phyloP scores from a whole-genome alignment of 2,113 vertebrate genomes.

The Gadus chalcogrammus region DNA sequence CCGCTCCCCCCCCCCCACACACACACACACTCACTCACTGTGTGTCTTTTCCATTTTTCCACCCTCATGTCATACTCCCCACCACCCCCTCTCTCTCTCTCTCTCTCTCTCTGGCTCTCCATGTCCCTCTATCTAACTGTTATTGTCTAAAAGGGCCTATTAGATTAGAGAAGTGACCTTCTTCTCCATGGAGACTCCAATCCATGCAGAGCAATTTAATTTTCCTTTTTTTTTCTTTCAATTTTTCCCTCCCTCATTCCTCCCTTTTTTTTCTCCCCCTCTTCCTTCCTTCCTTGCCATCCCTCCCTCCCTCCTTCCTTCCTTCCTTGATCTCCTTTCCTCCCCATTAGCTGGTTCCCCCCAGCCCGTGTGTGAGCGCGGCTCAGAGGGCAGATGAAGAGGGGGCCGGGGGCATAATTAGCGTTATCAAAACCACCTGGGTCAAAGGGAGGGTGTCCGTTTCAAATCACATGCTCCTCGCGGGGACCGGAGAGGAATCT shows the following conservation, averaged over 20 bases:
- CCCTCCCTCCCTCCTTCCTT: background rate
- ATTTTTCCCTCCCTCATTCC: background rate
- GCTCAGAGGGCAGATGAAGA: slow-evolving; percentile 55
- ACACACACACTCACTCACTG: too few relatives aligned
- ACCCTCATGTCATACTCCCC: slow-evolving; percentile 47
- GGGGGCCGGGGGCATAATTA: slow-evolving; percentile 57
- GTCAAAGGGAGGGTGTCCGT: slow-evolving; percentile 54
- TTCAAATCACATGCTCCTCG: slow-evolving; percentile 60
- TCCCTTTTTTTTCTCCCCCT: background rate
- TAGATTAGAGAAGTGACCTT: slow-evolving; percentile 70
- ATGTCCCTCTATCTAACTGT: slow-evolving; percentile 36
- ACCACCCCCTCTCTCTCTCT: background rate
- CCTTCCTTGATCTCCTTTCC: background rate
- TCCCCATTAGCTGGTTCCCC: slow-evolving; percentile 56
- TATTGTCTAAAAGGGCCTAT: slow-evolving; percentile 44
- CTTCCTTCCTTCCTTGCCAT: background rate
- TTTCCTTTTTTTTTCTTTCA: slow-evolving; percentile 25
- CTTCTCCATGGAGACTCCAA: slow-evolving; percentile 46
- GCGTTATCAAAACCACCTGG: slow-evolving; percentile 57
- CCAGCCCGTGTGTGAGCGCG: slow-evolving; percentile 51
- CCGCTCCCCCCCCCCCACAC: slow-evolving; percentile 41
- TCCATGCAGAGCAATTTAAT: slow-evolving; percentile 63
- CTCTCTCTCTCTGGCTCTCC: slow-evolving; percentile 6
- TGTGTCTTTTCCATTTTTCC: slow-evolving; percentile 5
- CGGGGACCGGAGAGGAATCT: slow-evolving; percentile 50